Evolutionary conservation across 2,113 vertebrate genomes (phyloP), one percentile per base, ranked within the genome.

Genomic region (Corydoras sp.): DNA sequence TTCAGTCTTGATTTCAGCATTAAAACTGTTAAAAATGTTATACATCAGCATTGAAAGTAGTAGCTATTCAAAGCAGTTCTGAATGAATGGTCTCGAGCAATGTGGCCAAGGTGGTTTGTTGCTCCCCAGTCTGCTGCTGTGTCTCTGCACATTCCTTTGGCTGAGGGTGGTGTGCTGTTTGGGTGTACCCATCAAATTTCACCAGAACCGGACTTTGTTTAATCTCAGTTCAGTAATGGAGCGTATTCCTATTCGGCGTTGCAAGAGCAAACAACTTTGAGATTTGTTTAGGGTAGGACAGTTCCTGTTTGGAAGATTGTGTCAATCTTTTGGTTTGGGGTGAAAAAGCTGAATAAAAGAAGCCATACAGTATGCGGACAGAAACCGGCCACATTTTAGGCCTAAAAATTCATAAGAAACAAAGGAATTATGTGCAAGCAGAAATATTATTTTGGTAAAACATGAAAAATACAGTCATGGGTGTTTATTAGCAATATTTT

Each of bases 251-350:
- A 76, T 72, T 65, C 77, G 76, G 10, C 70, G 60, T 68, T 79
- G 82, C 83, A 86, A 87, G 84, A 85, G 82, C 82, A 88, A 89
- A 88, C 84, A 88, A 85, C 81, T 43, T 77, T 75, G 73, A 78
- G 67, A 80, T 80, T 69, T 86, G 86, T 87, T 86, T 85, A 75
- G 83, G 77, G 80, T 82, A 81, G 81, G 80, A 82, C 79, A 79
- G 78, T 86, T 87, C 85, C 86, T 85, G 83, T 85, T 73, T 58
- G 67, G 78, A 63, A 72, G 11, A 74, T 18, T 56, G 51, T 53
- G 58, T 72, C 72, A 75, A 58, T 35, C 30, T 62, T 49, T 62
- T 59, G 10, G 62, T 48, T 71, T 69, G 48, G 66, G 73, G 64
- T 35, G 30, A 49, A 58, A 24, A n/a, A 11, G 53, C 43, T 62